Conservation (phyloP, 2,888 invertebrate species). For the Pristionchus fissidentatus region DNA sequence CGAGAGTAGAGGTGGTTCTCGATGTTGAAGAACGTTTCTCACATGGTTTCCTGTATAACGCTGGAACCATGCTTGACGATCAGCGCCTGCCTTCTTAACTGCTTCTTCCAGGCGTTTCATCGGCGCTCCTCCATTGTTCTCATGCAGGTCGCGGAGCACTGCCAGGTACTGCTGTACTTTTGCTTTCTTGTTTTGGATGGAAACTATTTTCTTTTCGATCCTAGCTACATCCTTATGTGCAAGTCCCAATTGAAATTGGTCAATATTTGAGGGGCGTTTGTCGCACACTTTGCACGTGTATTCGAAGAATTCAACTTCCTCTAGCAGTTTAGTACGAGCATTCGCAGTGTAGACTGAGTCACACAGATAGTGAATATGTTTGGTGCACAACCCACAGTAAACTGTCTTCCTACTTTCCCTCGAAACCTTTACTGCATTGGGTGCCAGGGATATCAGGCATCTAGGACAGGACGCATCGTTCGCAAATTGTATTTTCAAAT, state of each 20-base stretch:
- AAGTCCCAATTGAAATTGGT: too few species aligned
- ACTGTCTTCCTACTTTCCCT: neutral
- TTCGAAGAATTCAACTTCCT: neutral
- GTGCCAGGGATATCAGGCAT: neutral
- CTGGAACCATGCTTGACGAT: slow-evolving; percentile 13
- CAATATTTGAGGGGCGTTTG: too few species aligned
- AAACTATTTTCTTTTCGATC: neutral
- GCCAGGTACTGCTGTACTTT: neutral
- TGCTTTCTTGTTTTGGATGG: neutral
- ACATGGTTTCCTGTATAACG: slow-evolving; percentile 29
- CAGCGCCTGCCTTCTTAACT: neutral
- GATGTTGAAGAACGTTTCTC: neutral
- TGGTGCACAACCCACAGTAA: neutral
- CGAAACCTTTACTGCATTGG: neutral
- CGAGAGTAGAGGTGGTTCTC: neutral
- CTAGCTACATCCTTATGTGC: too few species aligned
- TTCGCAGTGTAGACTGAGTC: neutral
- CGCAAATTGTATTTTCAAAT: too few species aligned
- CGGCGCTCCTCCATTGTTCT: neutral
- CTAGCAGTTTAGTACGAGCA: neutral
- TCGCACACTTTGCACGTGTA: slow-evolving; percentile 3
- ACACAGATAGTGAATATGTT: neutral
- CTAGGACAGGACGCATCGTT: neutral
- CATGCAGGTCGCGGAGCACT: neutral
- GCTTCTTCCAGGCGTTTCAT: neutral